Evolutionary conservation across 1,140 invertebrate species (phyloP).

Genomic region (Cotesia chilonis): DNA sequence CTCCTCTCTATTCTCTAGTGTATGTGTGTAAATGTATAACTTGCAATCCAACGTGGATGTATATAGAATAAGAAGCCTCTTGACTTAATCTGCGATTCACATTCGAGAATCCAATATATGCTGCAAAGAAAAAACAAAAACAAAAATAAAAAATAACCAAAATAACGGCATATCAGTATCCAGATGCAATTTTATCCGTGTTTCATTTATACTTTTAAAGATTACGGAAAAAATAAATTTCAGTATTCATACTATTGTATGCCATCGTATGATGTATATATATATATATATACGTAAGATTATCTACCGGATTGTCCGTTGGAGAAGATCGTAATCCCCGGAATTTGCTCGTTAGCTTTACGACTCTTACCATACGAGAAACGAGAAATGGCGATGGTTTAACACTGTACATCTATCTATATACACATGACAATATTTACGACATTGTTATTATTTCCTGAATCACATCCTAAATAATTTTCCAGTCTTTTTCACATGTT

Average conservation of each 20-base stretch:
- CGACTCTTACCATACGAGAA: slow-evolving; percentile 20
- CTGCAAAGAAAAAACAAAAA: not conserved
- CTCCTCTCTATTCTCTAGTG: not conserved
- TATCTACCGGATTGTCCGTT: slow-evolving; percentile 16
- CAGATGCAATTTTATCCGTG: not conserved
- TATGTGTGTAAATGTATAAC: too few relatives aligned
- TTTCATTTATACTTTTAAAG: too few relatives aligned
- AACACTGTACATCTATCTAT: not conserved
- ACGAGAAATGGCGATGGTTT: slow-evolving; percentile 13
- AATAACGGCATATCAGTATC: slow-evolving; percentile 7
- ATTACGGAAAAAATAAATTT: slow-evolving; percentile 3
- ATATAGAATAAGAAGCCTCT: slow-evolving; percentile 22
- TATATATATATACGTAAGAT: slow-evolving; percentile 1
- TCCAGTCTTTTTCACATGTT: too few relatives aligned
- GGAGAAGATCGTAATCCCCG: slow-evolving; percentile 27
- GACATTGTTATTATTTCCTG: too few relatives aligned
- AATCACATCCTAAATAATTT: too few relatives aligned
- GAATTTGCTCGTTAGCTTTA: slow-evolving; percentile 24
- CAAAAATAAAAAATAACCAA: too few relatives aligned
- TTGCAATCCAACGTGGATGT: too few relatives aligned
- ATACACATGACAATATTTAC: not conserved
- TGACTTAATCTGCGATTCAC: slow-evolving; percentile 43
- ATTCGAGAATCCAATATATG: slow-evolving; percentile 27
- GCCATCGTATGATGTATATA: not conserved
- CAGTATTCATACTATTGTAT: not conserved